Evolutionary conservation across 2,113 vertebrate genomes (phyloP), one percentile per base, ranked within the genome.

Genomic region (Pseudorhombus dupliciocellatus): DNA sequence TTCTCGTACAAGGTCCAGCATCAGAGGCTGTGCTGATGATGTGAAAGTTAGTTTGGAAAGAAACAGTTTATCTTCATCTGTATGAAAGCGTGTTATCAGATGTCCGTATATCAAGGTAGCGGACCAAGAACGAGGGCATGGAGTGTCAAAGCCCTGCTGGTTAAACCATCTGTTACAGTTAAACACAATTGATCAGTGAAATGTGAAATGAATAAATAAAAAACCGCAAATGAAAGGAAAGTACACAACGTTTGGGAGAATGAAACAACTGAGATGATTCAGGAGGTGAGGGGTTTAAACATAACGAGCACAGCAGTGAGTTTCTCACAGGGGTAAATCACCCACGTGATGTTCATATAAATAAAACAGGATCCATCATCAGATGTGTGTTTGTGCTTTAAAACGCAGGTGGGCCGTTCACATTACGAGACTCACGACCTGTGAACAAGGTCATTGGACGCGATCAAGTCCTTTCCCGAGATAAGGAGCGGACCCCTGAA

Each of bases 1-100:
- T 48, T 73, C 63, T 62, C 52, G 53, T 78, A 71, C 70, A 85
- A 75, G 75, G 65, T 63, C 56, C 22, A 57, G 44, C 68, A 84
- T 79, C 69, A 66, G 66, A 84, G 28, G 67, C 70, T 2, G 1
- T 20, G n/a, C 66, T 2, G 22, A 60, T 34, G 52, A 53, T 60
- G 51, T n/a, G 22, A 63, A 74, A 65, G 76, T 24, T 1, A 64
- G 64, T 69, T 58, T 53, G 55, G 55, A 77, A 68, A 72, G 21
- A 66, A 20, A 66, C 44, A 52, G 31, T 60, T 18, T 52, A 28
- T 87, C 53, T 61, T 28, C 40, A 53, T 83, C 71, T 66, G 51
- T 78, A 83, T 65, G 26, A 61, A 53, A 73, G 15, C 1, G 7
- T 20, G 50, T 70, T 55, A 54, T 58, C 15, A 61, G 37, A 63